Evolutionary conservation across 2,113 vertebrate genomes (phyloP), one percentile per base, ranked within the genome.

Genomic region (Megaleporinus macrocephalus): DNA sequence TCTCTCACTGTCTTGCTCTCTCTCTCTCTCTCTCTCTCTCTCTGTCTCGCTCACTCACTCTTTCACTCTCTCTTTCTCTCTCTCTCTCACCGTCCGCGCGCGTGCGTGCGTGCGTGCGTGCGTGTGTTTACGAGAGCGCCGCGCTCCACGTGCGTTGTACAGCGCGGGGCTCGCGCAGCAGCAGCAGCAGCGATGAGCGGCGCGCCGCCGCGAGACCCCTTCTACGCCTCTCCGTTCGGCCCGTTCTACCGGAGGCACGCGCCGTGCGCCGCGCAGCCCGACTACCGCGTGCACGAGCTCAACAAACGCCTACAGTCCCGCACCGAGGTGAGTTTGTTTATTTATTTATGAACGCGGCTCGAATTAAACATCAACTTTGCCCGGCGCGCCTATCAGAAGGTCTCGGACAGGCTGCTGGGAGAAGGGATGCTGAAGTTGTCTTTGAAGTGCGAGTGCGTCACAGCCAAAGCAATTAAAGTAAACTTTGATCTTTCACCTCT

Each of bases 201-300:
- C 83, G 76, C 85, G 66, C 82, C 85, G 65, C 85, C 85, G 65
- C 85, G 83, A 47, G 82, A 84, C 76, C 73, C 81, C 11, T 83
- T 85, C 29, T 83, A 81, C 83, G 27, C 79, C 51, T 84, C 79
- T 81, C 63, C 69, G n/a, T 73, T 84, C 29, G 36, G 74, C 30
- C 76, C 89, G 57, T 84, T 85, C 59, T 88, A 66, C 93, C 98
- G 98, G 95, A 97, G 98, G 93, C 98, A 99, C 90, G 98, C 98
- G 73, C 97, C 97, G 9, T 98, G 98, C 26, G 96, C 96, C 90
- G 98, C 98, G 95, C 98, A 98, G 95, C 97, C 97, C 0, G 97
- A 99, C 93, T 99, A 99, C 94, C 96, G 98, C 94, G 97, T 99
- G 97, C 99, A 98, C 85, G 98, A 99, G 88, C 96, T 99, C 91